These are phyloP conservation scores for Botia kubotai DNA, from an alignment of 2,797 vertebrate species.

Conservation along the genomic window DNA sequence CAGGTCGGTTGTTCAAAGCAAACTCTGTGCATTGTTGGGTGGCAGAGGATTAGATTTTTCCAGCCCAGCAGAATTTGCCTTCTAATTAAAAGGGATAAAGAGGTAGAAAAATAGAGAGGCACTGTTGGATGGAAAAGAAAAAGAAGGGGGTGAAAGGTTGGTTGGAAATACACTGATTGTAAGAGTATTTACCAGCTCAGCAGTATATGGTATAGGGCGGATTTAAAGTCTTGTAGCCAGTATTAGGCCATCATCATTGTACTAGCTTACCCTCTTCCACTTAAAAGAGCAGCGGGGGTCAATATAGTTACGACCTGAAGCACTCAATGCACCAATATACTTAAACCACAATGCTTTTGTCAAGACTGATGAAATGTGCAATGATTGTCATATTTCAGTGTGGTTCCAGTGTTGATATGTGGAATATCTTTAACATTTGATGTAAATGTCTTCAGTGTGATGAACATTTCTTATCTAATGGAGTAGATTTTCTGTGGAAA, in stretches of 20 bases:
- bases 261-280: conserved; percentile 31
- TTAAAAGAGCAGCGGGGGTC: conserved; percentile 53
- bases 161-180: conserved; percentile 81
- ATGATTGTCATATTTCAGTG: background rate
- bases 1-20: conserved; percentile 97
- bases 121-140: conserved; percentile 78
- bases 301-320: conserved; percentile 20
- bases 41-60: conserved; percentile 99
- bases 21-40: conserved; percentile 99
- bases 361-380: background rate
- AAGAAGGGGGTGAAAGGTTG: conserved; percentile 85
- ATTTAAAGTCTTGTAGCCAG: conserved; percentile 51
- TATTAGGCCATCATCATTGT: conserved; percentile 52
- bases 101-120: conserved; percentile 83
- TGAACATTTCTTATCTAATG: background rate
- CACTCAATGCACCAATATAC: background rate
- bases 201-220: conserved; percentile 57
- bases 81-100: conserved; percentile 99
- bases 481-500: background rate
- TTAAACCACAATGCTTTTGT: conserved; percentile 9
- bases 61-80: conserved; percentile 99
- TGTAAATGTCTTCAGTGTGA: background rate
- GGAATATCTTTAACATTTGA: background rate
- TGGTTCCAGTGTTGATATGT: background rate
- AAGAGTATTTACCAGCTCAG: conserved; percentile 68